A percentile compares a stretch with the other conserved stretches of the same genome.
Conservation (phyloP, 2,888 invertebrate species). For the Eupithecia dodoneata region DNA sequence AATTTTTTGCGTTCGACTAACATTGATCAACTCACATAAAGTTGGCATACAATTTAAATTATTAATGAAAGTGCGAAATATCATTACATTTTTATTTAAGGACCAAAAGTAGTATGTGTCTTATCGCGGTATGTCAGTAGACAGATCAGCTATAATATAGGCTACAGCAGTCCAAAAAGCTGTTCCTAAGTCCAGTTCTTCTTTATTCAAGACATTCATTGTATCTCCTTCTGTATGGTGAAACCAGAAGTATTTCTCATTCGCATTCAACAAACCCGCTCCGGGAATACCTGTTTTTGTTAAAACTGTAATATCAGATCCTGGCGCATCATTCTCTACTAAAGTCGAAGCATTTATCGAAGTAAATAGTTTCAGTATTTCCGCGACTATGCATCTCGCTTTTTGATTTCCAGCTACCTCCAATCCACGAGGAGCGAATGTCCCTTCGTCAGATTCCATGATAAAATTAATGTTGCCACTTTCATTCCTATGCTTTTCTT, state of each 20-base stretch:
- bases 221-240: conserved; percentile 93
- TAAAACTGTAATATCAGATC: conserved; percentile 89
- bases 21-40: neutral
- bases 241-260: conserved; percentile 88
- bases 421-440: conserved; percentile 89
- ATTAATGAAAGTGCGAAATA: neutral
- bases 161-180: conserved; percentile 92
- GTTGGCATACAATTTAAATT: neutral
- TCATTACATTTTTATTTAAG: neutral
- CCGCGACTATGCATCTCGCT: conserved; percentile 87
- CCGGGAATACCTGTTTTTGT: conserved; percentile 87
- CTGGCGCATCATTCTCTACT: conserved; percentile 81
- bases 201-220: conserved; percentile 89
- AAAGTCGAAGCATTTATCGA: conserved; percentile 88
- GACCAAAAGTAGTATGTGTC: neutral
- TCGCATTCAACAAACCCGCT: conserved; percentile 87
- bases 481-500: conserved; percentile 82
- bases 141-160: conserved; percentile 91
- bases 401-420: conserved; percentile 85
- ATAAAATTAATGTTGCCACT: conserved; percentile 87
- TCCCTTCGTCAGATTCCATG: conserved; percentile 93
- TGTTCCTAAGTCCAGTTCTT: conserved; percentile 87
- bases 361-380: conserved; percentile 86
- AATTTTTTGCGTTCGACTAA: neutral
- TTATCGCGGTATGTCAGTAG: conserved; percentile 86